Conservation (phyloP, 2,113 vertebrate genomes). For the Galbula dea region DNA sequence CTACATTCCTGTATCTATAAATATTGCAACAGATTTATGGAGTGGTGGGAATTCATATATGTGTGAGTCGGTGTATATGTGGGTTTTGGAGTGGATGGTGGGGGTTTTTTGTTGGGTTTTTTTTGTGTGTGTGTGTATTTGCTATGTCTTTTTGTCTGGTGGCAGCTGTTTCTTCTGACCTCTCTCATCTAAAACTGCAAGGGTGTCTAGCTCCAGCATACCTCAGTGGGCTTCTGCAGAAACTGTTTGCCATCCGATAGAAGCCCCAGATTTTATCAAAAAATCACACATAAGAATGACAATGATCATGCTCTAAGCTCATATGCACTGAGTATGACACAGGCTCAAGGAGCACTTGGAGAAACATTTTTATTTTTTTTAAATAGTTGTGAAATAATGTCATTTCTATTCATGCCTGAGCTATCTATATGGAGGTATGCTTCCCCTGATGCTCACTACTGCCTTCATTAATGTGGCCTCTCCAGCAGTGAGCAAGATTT, state of each 20-base stretch:
- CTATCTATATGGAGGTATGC: not conserved
- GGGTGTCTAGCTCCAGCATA: not conserved
- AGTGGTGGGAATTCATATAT: not conserved
- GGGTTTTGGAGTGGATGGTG: not conserved
- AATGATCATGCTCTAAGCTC: not conserved
- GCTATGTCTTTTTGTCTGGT: constrained; percentile 24
- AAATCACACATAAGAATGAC: not conserved
- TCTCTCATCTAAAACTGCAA: constrained; percentile 6
- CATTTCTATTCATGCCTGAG: not conserved
- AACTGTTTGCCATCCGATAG: not conserved
- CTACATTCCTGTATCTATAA: not conserved
- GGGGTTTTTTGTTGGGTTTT: not conserved
- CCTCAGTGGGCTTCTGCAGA: constrained; percentile 11
- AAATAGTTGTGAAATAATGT: not conserved
- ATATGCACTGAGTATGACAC: not conserved
- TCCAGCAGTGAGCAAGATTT: not conserved
- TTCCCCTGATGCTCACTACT: not conserved
- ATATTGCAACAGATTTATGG: not conserved
- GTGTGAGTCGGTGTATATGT: not conserved
- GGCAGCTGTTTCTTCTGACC: constrained; percentile 39
- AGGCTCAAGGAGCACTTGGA: not conserved
- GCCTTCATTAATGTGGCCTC: not conserved
- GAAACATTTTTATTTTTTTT: not conserved
- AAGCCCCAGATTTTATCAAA: not conserved
- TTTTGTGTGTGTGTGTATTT: not conserved